Percentiles rank a stretch among this genome's conserved stretches.
These are phyloP conservation scores for Aelia acuminata DNA, from an alignment of 2,888 invertebrate species.

Conservation along the genomic window DNA sequence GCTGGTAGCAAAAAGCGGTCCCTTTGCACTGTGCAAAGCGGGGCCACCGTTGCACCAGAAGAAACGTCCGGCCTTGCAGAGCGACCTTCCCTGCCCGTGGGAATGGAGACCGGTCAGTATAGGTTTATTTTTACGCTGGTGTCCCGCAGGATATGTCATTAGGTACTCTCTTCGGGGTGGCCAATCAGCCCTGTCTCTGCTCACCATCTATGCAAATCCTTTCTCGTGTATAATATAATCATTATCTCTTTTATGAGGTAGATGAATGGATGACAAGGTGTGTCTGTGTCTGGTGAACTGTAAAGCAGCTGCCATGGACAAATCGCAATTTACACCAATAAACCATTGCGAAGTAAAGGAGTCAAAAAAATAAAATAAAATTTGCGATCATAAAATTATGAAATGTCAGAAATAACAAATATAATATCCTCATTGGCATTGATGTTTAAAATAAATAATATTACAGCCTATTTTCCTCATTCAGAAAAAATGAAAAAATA, in stretches of 20 bases:
- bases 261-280: constrained; percentile 16
- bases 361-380: background rate
- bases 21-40: background rate
- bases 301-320: background rate
- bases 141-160: constrained; percentile 13
- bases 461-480: too few species aligned
- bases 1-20: background rate
- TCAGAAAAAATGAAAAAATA: too few species aligned
- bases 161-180: background rate
- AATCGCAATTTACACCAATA: background rate
- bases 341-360: background rate
- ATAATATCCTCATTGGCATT: too few species aligned
- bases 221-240: constrained; percentile 8
- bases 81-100: constrained; percentile 36
- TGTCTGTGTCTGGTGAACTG: background rate
- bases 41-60: background rate
- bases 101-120: constrained; percentile 13
- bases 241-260: background rate
- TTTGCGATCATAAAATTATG: too few species aligned
- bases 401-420: too few species aligned
- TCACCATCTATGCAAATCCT: background rate
- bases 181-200: background rate
- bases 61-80: constrained; percentile 25
- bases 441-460: too few species aligned
- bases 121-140: constrained; percentile 12